phyloP scores from a whole-genome alignment of 2,888 invertebrate species.

The Periphyllus acericola region DNA sequence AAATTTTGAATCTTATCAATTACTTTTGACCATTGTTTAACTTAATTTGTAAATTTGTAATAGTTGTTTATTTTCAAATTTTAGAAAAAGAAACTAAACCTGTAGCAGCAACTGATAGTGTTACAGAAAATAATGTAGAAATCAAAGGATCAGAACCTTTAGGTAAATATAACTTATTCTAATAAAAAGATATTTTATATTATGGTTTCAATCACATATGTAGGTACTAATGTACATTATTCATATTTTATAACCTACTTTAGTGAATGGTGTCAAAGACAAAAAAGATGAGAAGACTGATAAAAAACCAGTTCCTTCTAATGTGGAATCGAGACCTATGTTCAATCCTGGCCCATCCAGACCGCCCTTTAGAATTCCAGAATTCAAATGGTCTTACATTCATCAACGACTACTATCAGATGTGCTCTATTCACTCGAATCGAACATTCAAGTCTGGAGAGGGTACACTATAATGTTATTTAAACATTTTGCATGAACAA shows the following conservation, averaged over 20 bases:
- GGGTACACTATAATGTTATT: constrained; percentile 41
- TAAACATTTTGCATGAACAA: neutral
- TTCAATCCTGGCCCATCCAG: constrained; percentile 92
- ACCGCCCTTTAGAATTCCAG: constrained; percentile 98
- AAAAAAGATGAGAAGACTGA: constrained; percentile 41
- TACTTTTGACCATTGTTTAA: too few species aligned
- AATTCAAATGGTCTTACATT: constrained; percentile 99
- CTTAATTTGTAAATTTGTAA: neutral
- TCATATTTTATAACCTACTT: constrained; percentile 11
- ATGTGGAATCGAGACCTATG: constrained; percentile 75
- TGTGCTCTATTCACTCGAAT: constrained; percentile 95
- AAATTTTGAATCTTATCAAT: too few species aligned
- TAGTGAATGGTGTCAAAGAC: constrained; percentile 12
- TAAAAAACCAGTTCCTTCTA: constrained; percentile 35
- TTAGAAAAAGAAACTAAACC: constrained; percentile 6
- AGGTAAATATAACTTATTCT: constrained; percentile 20
- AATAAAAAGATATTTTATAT: neutral
- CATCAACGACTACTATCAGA: constrained; percentile 96
- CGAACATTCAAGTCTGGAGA: constrained; percentile 93
- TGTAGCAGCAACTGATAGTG: neutral
- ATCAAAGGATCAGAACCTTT: neutral
- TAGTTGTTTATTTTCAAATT: constrained; percentile 1
- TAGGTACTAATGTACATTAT: neutral
- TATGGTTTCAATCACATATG: neutral
- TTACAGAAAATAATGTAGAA: constrained; percentile 1